Evolutionary conservation across 2,888 invertebrate species (phyloP).

Genomic region (Lordiphosa andalusiaca): DNA sequence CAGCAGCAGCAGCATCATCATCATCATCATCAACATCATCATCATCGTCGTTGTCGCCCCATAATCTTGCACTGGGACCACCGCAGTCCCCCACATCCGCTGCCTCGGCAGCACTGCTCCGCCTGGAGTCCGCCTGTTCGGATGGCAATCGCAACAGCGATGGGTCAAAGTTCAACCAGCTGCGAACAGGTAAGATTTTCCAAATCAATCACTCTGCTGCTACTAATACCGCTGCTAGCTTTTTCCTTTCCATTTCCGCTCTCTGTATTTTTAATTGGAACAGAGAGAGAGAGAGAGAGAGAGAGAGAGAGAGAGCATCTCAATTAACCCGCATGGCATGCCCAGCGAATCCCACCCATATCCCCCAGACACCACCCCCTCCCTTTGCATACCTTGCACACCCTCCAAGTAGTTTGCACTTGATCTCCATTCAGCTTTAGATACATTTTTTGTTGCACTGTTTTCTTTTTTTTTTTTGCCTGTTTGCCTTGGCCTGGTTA

Average conservation of each 20-base stretch:
- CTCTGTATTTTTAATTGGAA: conserved; percentile 56
- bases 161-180: conserved; percentile 64
- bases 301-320: conserved; percentile 17
- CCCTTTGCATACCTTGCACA: not conserved
- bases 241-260: conserved; percentile 44
- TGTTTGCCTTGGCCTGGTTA: conserved; percentile 37
- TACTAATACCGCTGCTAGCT: conserved; percentile 1
- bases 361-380: not conserved
- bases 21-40: not conserved
- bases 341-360: not conserved
- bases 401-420: conserved; percentile 42
- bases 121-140: conserved; percentile 48
- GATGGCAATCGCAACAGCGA: conserved; percentile 78
- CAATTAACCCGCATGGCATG: conserved; percentile 49
- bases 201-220: conserved; percentile 8
- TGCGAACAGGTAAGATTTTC: conserved; percentile 65
- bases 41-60: conserved; percentile 11
- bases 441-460: no score
- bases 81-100: conserved; percentile 58
- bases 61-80: conserved; percentile 13
- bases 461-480: conserved; percentile 11
- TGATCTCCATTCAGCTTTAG: conserved; percentile 22
- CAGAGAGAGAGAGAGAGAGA: conserved; percentile 16
- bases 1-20: no score
- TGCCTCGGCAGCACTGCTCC: conserved; percentile 56